Evolutionary conservation across 2,888 invertebrate species (phyloP), one percentile per base, ranked within the genome.

Genomic region (Eucera pruinosa): DNA sequence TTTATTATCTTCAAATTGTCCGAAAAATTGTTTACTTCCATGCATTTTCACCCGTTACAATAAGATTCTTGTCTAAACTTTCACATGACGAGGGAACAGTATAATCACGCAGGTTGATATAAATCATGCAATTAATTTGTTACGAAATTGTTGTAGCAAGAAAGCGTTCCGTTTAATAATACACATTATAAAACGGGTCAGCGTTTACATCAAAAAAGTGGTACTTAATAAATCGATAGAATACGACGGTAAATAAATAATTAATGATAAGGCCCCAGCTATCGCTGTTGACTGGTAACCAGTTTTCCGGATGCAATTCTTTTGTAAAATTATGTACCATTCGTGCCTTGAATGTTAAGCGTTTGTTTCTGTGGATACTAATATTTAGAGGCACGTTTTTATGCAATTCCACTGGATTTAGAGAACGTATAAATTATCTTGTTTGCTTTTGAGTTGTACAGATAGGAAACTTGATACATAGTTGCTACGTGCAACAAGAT

Each of bases 171-270:
- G 27, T 39, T 60, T 60, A 60, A 70, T 72, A 72, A 72, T 58
- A 70, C n/a, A 20, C 23, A 36, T 58, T 48, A 50, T 15, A 4
- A 7, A 11, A 2, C 5, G 13, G 1, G 0, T n/a, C 9, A 15
- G 15, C 0, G 39, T 25, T 33, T 58, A 33, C 11, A 11, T 11
- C 33, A 25, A n/a, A 36, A 36, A 70, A 48, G 2, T 7, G 41
- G 4, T 33, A 20, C 13, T 4, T 39, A 45, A 60, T 72, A 69
- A 30, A 43, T 50, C 36, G 36, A n/a, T 36, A 6, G 23, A 23
- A 36, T 11, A 11, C 7, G 4, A 18, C 5, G 9, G 41, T 70
- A 70, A 70, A 72, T 58, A 69, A 50, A 60, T 52, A 70, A 43
- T 70, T 52, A 58, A 23, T 2, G 36, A 48, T 57, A 58, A 45